Evolutionary conservation across 2,113 vertebrate species (phyloP), one percentile per base, ranked within the genome.

Genomic region (Miniopterus natalensis): DNA sequence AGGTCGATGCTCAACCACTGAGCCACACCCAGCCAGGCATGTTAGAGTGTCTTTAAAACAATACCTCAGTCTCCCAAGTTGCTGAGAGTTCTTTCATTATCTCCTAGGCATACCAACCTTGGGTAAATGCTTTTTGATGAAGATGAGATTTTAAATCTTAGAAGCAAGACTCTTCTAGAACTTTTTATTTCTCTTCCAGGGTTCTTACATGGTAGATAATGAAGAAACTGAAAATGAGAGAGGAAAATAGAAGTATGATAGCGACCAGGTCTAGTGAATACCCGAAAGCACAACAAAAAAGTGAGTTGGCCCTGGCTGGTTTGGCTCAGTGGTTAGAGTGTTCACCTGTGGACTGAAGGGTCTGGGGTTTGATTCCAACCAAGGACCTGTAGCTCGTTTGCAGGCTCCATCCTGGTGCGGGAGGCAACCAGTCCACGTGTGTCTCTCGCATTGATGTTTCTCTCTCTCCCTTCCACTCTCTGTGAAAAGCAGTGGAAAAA

Each of bases 91-190:
- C 27, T 80, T 36, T 70, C 42, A 8, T 75, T 55, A 63, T 84
- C 1, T 18, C 12, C 12, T 68, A 90, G 63, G 14, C 51, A 73
- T n/a, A 20, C 4, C 14, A 66, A 63, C 4, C n/a, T 51, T 73
- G 71, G 45, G 25, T 85, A 77, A 94, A 81, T 36, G 5, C 11
- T 77, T 86, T 94, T 45, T 78, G 9, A 86, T 79, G 25, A 85
- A 36, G 42, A n/a, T 73, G 6, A 1, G n/a, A 18, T 96, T 95
- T 97, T 88, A 81, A 73, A 74, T 88, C 3, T 68, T 79, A 95
- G 61, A 8, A 68, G 17, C 6, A 68, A 68, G 9, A 40, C 6
- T 57, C 4, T 65, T 88, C 27, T 73, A 84, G 61, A 68, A 85
- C 21, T 63, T 74, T 85, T 17, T 20, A 25, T 80, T 93, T 75